Percentiles rank a stretch among this genome's conserved stretches.
These are phyloP conservation scores for Eupithecia centaureata DNA, from an alignment of 2,888 invertebrate species.

Conservation along the genomic window DNA sequence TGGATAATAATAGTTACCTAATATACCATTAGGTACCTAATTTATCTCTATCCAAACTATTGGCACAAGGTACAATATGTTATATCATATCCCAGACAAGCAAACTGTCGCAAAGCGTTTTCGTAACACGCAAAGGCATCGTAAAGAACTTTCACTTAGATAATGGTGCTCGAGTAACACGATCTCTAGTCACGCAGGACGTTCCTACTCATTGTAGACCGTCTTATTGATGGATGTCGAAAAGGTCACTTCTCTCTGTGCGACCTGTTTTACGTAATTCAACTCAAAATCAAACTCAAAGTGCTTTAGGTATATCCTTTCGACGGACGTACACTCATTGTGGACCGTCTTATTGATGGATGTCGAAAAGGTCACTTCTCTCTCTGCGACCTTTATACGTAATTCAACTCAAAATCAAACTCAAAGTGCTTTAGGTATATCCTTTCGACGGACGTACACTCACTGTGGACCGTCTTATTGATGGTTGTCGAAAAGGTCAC, in stretches of 20 bases:
- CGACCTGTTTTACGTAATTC: conserved; percentile 29
- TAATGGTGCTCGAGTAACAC: conserved; percentile 65
- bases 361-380: conserved; percentile 53
- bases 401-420: too few species aligned
- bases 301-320: too few species aligned
- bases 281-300: too few species aligned
- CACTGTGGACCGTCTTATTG: conserved; percentile 39
- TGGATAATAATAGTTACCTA: too few species aligned
- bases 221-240: conserved; percentile 52
- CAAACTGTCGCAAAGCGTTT: conserved; percentile 52
- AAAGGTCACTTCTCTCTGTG: conserved; percentile 54
- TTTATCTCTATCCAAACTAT: too few species aligned
- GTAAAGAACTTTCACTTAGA: conserved; percentile 77
- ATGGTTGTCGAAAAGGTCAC: conserved; percentile 61
- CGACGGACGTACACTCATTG: conserved; percentile 56
- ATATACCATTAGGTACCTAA: too few species aligned
- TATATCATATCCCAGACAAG: conserved; percentile 12
- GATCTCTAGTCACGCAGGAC: conserved; percentile 71
- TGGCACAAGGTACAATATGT: neutral
- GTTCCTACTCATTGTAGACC: conserved; percentile 43
- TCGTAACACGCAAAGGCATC: conserved; percentile 74
- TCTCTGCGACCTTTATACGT: conserved; percentile 22
- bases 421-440: too few species aligned
- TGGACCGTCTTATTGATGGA: conserved; percentile 51
- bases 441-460: conserved; percentile 59